Base-by-base conservation (phyloP, 2,888 invertebrate genomes). In the Aquatica leii region DNA sequence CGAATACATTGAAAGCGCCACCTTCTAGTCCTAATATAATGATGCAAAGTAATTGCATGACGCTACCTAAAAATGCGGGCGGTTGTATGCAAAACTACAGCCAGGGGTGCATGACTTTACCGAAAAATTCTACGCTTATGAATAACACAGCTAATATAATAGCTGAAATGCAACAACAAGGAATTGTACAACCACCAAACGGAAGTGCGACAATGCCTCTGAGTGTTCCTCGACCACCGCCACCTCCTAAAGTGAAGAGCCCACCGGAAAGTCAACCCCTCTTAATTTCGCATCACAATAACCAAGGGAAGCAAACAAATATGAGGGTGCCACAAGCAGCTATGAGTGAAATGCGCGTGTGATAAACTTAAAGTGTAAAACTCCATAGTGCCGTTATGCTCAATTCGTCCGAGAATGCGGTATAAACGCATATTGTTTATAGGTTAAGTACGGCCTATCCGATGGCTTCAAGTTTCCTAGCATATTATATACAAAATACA, bases 281-380 rank as follows among this genome's bases (percentile, higher is more conserved):
- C 59, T 78, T 86, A 52, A 77, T 80, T 21, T 74, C 83, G 81
- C 77, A 77, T 55, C 76, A 84, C 81, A 78, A 78, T 59, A 74
- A 70, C 67, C 80, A 80, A 59, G 75, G 77, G 24, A 80, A 80
- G 35, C 82, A 82, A 61, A 85, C 86, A 63, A 83, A 84, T 64
- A 84, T 88, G 76, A 85, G 86, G 79, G 88, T 92, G 80, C 92
- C 91, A 53, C 91, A 92, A 80, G 93, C 93, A 71, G 91, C 92
- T 66, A 93, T 93, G 83, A 92, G 91, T 81, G 94, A 94, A 84
- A 94, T 94, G 93, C 86, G 93, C 82, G 94, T 94, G 89, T 94
- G 93, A 94, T 91, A 77, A 73, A 70, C 57, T 62, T 53, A 63
- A 62, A 49, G 54, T 57, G 53, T 63, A 49, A 37, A 50, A 51